Percentiles rank a stretch among this genome's conserved stretches.
Conservation (phyloP, 2,888 invertebrate genomes). For the Latrodectus hesperus region DNA sequence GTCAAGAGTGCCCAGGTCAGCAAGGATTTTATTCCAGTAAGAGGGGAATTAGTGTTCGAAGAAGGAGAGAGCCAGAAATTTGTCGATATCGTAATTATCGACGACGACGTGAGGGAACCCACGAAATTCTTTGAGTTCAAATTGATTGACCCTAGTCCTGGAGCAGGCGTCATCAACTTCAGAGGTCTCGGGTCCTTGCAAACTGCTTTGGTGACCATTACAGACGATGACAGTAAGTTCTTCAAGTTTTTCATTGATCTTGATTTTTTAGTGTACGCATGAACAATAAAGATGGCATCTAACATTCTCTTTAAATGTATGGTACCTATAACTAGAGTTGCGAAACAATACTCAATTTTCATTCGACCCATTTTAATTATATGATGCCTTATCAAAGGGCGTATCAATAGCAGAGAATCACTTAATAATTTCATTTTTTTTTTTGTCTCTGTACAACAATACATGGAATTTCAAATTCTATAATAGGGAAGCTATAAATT, state of each 20-base stretch:
- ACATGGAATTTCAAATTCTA: too few relatives aligned
- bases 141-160: conserved; percentile 7
- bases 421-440: neutral
- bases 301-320: neutral
- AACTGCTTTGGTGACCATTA: conserved; percentile 1
- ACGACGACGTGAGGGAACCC: conserved; percentile 79
- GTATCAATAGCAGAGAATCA: neutral
- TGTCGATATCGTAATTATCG: conserved; percentile 77
- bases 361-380: neutral
- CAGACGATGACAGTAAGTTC: conserved; percentile 36
- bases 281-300: neutral
- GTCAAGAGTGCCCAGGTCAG: conserved; percentile 78
- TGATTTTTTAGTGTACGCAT: neutral
- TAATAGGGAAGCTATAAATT: too few relatives aligned
- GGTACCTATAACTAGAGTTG: neutral
- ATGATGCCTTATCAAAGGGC: neutral
- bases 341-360: too few relatives aligned
- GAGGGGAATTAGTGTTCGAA: conserved; percentile 77
- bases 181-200: neutral
- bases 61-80: conserved; percentile 77
- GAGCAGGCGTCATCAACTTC: conserved; percentile 72
- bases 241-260: neutral
- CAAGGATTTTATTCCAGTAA: conserved; percentile 78
- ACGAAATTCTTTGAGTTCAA: conserved; percentile 78
- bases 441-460: too few relatives aligned